Percentiles rank a stretch among this genome's conserved stretches.
phyloP scores from a whole-genome alignment of 2,888 invertebrate species.

The Axea sp. region DNA sequence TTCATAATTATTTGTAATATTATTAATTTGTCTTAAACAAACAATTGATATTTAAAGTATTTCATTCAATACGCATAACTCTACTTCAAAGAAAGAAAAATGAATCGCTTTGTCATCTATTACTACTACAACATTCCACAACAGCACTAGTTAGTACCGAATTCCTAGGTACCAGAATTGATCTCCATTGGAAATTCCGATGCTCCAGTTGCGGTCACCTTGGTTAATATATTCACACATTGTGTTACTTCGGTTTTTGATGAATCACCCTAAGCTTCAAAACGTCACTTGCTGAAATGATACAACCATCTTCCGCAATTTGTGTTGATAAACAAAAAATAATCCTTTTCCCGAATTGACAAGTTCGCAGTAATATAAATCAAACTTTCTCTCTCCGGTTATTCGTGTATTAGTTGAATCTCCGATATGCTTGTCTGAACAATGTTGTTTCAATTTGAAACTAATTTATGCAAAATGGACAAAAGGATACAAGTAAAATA shows the following conservation, averaged over 20 bases:
- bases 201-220: conserved; percentile 46
- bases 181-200: conserved; percentile 46
- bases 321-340: not conserved
- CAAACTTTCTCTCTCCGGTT: not conserved
- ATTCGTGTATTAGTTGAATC: conserved; percentile 16
- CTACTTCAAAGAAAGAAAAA: conserved; percentile 26
- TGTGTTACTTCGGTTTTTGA: conserved; percentile 29
- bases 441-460: too few relatives aligned
- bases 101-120: conserved; percentile 35
- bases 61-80: conserved; percentile 27
- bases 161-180: conserved; percentile 42
- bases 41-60: too few relatives aligned
- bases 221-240: conserved; percentile 45
- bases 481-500: conserved; percentile 8
- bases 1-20: too few relatives aligned
- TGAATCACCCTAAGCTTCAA: conserved; percentile 14
- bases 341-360: not conserved
- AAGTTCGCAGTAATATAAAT: not conserved
- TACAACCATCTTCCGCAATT: conserved; percentile 8
- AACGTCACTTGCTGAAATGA: conserved; percentile 13
- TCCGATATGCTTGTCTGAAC: too few relatives aligned
- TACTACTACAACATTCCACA: conserved; percentile 33
- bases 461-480: too few relatives aligned
- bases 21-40: too few relatives aligned
- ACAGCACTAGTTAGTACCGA: conserved; percentile 21